These are phyloP conservation scores for Enteromius unitaeniatus DNA, from an alignment of 2,797 vertebrate genomes.

Conservation along the genomic window DNA sequence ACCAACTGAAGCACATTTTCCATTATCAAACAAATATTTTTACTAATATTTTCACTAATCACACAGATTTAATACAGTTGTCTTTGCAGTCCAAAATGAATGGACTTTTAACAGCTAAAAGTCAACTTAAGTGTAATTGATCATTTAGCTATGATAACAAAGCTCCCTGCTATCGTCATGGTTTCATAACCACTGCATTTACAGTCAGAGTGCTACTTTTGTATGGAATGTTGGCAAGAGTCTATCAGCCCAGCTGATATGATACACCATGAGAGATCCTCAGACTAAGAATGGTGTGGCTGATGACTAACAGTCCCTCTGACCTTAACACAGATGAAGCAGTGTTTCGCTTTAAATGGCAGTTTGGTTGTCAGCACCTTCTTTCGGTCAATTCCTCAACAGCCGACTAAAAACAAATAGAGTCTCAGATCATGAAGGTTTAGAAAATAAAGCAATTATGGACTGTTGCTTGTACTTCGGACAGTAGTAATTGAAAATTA, in stretches of 20 bases:
- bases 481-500: conserved; percentile 31
- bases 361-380: conserved; percentile 34
- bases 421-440: neutral
- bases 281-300: conserved; percentile 37
- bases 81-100: neutral
- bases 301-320: conserved; percentile 38
- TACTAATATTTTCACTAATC: neutral
- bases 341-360: conserved; percentile 12
- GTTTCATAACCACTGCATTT: neutral
- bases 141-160: neutral
- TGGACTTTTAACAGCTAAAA: neutral
- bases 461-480: conserved; percentile 38
- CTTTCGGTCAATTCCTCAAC: neutral
- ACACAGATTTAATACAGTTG: neutral
- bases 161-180: neutral
- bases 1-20: neutral
- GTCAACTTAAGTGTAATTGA: neutral
- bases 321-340: conserved; percentile 1
- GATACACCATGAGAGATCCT: conserved; percentile 17
- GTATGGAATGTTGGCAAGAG: conserved; percentile 24
- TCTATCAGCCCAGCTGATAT: conserved; percentile 41
- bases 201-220: conserved; percentile 7
- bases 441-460: conserved; percentile 28
- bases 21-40: neutral
- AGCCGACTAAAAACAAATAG: neutral